phyloP scores from a whole-genome alignment of 2,888 invertebrate genomes.

The Branchipolynoe longqiensis region DNA sequence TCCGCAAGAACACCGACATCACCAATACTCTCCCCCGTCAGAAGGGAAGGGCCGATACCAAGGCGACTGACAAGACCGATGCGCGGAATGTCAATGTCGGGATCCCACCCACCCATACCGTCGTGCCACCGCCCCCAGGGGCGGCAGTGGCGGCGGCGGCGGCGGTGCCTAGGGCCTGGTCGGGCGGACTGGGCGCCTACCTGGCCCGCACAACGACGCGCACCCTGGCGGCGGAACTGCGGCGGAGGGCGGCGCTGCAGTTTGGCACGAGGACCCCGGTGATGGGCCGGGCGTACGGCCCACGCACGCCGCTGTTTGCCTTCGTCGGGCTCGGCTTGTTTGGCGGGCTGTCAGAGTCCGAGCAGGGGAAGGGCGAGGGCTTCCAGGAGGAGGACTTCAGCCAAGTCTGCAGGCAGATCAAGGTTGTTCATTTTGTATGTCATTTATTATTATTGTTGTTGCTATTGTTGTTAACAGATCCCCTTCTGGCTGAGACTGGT shows the following conservation, averaged over 20 bases:
- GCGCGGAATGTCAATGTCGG: background rate
- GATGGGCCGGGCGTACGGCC: background rate
- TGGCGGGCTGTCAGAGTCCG: background rate
- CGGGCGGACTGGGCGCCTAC: background rate
- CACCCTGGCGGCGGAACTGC: constrained; percentile 42
- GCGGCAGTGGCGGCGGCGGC: background rate
- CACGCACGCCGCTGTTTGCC: constrained; percentile 40
- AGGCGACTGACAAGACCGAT: background rate
- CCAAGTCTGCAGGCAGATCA: constrained; percentile 45
- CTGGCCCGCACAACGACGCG: constrained; percentile 25
- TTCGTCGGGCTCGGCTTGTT: constrained; percentile 49
- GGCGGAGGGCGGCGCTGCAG: constrained; percentile 40
- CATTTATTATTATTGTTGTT: no score
- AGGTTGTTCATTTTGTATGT: no score
- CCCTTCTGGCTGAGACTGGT: no score
- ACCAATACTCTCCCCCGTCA: background rate
- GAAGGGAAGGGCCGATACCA: background rate
- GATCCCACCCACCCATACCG: no score
- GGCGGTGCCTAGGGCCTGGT: background rate
- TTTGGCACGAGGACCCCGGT: constrained; percentile 20
- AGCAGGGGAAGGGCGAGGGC: constrained; percentile 12
- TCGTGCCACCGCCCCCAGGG: background rate
- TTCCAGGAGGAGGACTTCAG: constrained; percentile 31
- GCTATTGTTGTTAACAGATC: no score
- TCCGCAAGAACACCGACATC: constrained; percentile 13